phyloP scores from a whole-genome alignment of 2,888 invertebrate genomes.

The Rugalucina vietnamica region DNA sequence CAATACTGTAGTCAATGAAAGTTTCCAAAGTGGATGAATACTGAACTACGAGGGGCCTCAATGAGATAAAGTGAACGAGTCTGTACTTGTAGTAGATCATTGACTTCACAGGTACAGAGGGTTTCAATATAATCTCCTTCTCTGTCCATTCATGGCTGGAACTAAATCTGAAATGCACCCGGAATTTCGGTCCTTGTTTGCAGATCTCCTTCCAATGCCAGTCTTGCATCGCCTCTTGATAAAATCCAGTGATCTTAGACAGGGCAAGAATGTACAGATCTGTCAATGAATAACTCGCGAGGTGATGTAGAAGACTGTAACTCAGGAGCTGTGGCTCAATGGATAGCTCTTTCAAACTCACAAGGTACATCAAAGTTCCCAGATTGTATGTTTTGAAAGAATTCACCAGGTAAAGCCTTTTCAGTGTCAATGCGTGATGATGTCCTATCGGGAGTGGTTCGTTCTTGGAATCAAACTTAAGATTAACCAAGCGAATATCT shows the following conservation, averaged over 20 bases:
- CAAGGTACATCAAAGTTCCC: constrained; percentile 65
- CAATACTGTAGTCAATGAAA: constrained; percentile 61
- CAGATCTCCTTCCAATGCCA: constrained; percentile 64
- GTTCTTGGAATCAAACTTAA: neutral
- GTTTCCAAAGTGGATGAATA: constrained; percentile 57
- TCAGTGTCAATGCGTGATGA: constrained; percentile 46
- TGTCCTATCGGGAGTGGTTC: constrained; percentile 61
- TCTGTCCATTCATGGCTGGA: constrained; percentile 63
- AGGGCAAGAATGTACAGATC: constrained; percentile 61
- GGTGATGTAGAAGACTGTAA: constrained; percentile 61
- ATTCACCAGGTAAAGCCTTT: constrained; percentile 60
- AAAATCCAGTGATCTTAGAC: constrained; percentile 55
- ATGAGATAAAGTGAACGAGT: constrained; percentile 45
- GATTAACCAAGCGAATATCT: neutral
- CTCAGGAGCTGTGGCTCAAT: constrained; percentile 62
- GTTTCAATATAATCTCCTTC: constrained; percentile 61
- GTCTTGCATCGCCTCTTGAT: constrained; percentile 61
- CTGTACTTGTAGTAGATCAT: constrained; percentile 56
- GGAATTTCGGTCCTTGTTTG: constrained; percentile 47
- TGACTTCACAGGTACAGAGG: constrained; percentile 59
- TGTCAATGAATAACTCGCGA: constrained; percentile 57
- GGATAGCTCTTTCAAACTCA: constrained; percentile 62
- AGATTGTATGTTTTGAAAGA: constrained; percentile 62
- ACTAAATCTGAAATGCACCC: constrained; percentile 62
- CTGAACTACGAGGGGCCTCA: constrained; percentile 39